Conservation (phyloP, 2,888 invertebrate genomes). For the Pemphredon lugubris region DNA sequence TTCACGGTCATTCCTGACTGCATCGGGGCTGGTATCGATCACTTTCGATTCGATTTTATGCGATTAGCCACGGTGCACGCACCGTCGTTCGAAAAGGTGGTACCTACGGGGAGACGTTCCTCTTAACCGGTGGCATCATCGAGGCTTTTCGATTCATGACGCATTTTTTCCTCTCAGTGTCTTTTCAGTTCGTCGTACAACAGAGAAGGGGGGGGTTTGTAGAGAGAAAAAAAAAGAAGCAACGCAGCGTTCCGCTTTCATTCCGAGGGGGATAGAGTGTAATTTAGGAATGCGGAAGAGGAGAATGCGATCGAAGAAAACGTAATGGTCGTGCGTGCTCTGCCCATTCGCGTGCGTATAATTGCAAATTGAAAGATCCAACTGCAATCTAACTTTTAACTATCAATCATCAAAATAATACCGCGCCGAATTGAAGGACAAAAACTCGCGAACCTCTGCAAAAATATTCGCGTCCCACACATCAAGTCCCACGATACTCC, state of each 20-base stretch:
- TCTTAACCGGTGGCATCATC: slow-evolving; percentile 26
- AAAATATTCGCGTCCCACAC: no score
- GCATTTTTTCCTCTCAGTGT: slow-evolving; percentile 42
- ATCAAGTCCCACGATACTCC: no score
- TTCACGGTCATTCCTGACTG: slow-evolving; percentile 59
- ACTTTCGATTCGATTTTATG: slow-evolving; percentile 71
- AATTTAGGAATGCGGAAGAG: slow-evolving; percentile 19
- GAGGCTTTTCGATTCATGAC: slow-evolving; percentile 68
- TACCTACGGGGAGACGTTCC: slow-evolving; percentile 21
- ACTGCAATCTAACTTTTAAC: no score
- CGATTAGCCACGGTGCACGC: slow-evolving; percentile 67
- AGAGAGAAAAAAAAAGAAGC: no score
- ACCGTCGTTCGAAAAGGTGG: slow-evolving; percentile 13
- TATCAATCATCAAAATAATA: no score
- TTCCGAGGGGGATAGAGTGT: neutral
- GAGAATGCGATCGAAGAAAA: neutral
- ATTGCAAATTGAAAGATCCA: no score
- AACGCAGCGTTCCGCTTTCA: no score
- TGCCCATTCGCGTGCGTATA: no score
- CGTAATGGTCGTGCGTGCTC: neutral
- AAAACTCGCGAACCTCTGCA: no score
- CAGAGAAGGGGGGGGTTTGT: no score
- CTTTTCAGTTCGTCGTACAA: slow-evolving; percentile 9
- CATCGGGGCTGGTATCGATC: slow-evolving; percentile 68
- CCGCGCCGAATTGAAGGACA: no score